Conservation (phyloP, 2,888 invertebrate species). For the Pantelozetes paolii region DNA sequence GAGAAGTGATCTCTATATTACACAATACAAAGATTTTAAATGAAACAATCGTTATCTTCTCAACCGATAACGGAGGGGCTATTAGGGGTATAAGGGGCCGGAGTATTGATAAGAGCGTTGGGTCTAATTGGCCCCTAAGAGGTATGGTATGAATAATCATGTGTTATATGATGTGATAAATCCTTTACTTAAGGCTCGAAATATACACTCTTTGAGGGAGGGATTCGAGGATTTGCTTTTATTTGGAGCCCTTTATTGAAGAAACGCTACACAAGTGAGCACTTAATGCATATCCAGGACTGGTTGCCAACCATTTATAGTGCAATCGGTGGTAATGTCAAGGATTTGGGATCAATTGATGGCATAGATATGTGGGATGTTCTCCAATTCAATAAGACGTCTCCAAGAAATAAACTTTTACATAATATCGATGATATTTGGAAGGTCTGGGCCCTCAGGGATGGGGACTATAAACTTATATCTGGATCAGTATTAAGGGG, state of each 20-base stretch:
- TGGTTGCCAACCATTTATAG: constrained; percentile 80
- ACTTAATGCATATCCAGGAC: constrained; percentile 74
- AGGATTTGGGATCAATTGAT: constrained; percentile 44
- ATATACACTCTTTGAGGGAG: constrained; percentile 83
- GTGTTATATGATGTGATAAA: neutral
- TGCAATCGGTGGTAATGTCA: constrained; percentile 57
- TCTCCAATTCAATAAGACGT: constrained; percentile 59
- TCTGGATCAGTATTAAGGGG: constrained; percentile 70
- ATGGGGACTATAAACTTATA: constrained; percentile 71
- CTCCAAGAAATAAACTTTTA: constrained; percentile 61
- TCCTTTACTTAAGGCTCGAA: constrained; percentile 42
- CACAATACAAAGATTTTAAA: constrained; percentile 65
- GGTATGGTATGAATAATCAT: constrained; percentile 47
- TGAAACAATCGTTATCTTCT: constrained; percentile 77
- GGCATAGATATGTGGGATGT: constrained; percentile 72
- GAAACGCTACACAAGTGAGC: constrained; percentile 60
- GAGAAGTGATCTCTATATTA: constrained; percentile 68
- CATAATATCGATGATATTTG: constrained; percentile 73
- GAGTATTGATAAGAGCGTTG: constrained; percentile 59
- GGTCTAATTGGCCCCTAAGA: constrained; percentile 61
- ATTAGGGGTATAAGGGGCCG: constrained; percentile 62
- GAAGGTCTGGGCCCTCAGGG: constrained; percentile 66
- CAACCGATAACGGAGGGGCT: constrained; percentile 77
- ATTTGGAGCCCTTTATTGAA: constrained; percentile 67
- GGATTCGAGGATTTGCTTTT: constrained; percentile 72